Conservation (phyloP, 2,888 invertebrate species). For the Ferdinandea cuprea region DNA sequence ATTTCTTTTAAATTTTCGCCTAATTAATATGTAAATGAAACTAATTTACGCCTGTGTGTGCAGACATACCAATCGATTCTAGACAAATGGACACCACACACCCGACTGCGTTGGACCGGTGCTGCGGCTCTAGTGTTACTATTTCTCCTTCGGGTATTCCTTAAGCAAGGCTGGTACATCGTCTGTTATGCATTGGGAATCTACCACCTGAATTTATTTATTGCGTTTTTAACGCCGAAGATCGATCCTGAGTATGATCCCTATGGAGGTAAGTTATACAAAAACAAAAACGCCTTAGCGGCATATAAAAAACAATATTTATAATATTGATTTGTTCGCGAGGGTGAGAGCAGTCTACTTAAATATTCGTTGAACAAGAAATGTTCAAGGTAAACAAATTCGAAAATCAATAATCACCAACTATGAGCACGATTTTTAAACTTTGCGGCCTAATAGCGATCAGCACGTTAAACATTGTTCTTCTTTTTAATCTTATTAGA, state of each 20-base stretch:
- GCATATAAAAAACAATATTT: conserved; percentile 8
- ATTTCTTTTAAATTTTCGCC: neutral
- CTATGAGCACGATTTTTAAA: neutral
- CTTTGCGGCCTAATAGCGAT: neutral
- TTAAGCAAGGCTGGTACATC: conserved; percentile 99
- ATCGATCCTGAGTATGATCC: conserved; percentile 98
- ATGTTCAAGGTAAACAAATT: conserved; percentile 29
- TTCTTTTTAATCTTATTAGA: conserved; percentile 10
- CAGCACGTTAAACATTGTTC: neutral
- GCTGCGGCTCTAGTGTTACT: conserved; percentile 87
- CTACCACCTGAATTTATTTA: conserved; percentile 99
- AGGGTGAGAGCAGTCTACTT: neutral
- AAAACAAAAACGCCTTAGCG: neutral
- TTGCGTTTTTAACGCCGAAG: conserved; percentile 99
- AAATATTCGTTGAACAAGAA: conserved; percentile 7
- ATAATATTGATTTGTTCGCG: conserved; percentile 56
- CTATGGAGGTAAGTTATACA: conserved; percentile 87
- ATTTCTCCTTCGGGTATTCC: conserved; percentile 92
- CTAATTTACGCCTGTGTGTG: conserved; percentile 28
- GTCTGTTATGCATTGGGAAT: conserved; percentile 99
- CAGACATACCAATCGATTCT: conserved; percentile 90
- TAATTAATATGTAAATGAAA: conserved; percentile 22
- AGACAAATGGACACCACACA: conserved; percentile 94
- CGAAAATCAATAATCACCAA: conserved; percentile 27
- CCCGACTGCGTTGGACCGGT: conserved; percentile 91